These are phyloP conservation scores for Chromoteleia sp. DNA, from an alignment of 2,888 invertebrate genomes.

Conservation along the genomic window DNA sequence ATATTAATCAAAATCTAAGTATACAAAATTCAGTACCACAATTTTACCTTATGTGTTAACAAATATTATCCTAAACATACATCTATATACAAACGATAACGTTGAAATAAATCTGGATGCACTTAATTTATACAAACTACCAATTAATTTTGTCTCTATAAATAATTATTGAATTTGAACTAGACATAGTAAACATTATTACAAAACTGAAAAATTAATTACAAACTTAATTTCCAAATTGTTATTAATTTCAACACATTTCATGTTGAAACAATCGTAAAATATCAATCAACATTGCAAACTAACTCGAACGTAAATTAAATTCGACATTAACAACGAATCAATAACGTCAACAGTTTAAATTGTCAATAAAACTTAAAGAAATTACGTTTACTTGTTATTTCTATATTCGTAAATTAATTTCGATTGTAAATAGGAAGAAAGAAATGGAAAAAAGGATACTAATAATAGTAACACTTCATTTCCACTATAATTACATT, in stretches of 20 bases:
- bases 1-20: no score
- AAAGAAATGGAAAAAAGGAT: slow-evolving; percentile 18
- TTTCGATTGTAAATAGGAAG: background rate
- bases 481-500: slow-evolving; percentile 21
- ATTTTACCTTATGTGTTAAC: background rate
- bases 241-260: background rate
- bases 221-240: background rate
- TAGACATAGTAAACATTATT: background rate
- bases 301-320: background rate
- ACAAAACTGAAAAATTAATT: background rate
- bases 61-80: slow-evolving; percentile 6
- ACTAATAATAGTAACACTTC: slow-evolving; percentile 27
- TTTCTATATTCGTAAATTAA: background rate
- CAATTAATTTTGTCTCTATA: background rate
- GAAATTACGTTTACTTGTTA: background rate
- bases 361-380: background rate
- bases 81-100: slow-evolving; percentile 33
- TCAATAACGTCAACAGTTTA: slow-evolving; percentile 7
- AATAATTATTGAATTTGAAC: background rate
- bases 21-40: no score
- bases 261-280: background rate
- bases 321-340: slow-evolving; percentile 15
- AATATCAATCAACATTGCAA: slow-evolving; percentile 10
- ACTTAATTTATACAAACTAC: slow-evolving; percentile 4
- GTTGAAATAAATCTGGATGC: slow-evolving; percentile 17